phyloP scores from a whole-genome alignment of 2,888 invertebrate genomes.

The Chirona hameri region DNA sequence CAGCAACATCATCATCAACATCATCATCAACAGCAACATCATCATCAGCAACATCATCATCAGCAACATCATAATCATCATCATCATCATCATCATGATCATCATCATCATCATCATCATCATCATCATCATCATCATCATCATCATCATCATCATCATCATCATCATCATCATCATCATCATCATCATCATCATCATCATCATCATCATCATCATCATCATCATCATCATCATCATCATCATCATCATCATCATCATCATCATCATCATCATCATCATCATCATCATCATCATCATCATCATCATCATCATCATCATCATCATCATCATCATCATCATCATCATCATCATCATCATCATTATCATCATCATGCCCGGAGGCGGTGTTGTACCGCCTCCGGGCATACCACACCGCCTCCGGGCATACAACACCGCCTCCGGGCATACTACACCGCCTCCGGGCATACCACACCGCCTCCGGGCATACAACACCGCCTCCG shows the following conservation, averaged over 20 bases:
- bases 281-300: conserved; percentile 22
- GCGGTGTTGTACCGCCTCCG: too few species aligned
- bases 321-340: conserved; percentile 22
- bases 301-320: conserved; percentile 22
- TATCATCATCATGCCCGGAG: too few species aligned
- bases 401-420: too few species aligned
- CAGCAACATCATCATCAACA: conserved; percentile 2
- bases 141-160: conserved; percentile 22
- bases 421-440: too few species aligned
- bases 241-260: conserved; percentile 22
- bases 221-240: conserved; percentile 22
- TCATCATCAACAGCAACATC: background rate
- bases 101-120: conserved; percentile 22
- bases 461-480: too few species aligned
- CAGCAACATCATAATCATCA: too few species aligned
- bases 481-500: too few species aligned
- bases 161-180: conserved; percentile 22
- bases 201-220: conserved; percentile 10
- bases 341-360: conserved; percentile 22
- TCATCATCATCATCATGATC: conserved; percentile 8
- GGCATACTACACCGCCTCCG: too few species aligned
- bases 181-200: conserved; percentile 22
- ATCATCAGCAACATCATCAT: too few species aligned
- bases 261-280: conserved; percentile 22
- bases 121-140: conserved; percentile 22